phyloP scores from a whole-genome alignment of 2,888 invertebrate genomes.

The Cyclophora albipunctata region DNA sequence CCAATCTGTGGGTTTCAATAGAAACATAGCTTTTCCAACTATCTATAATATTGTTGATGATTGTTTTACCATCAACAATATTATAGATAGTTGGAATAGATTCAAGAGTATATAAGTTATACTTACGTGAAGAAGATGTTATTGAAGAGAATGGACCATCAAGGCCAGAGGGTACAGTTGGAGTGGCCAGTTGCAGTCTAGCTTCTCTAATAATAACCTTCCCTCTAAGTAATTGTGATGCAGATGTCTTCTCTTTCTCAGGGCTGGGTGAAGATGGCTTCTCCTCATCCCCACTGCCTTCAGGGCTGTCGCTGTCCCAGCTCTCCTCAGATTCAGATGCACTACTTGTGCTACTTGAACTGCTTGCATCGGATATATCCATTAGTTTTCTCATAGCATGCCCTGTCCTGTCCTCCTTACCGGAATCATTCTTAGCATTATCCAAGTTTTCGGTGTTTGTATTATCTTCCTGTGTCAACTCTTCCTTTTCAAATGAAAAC shows the following conservation, averaged over 20 bases:
- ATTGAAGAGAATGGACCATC: constrained; percentile 81
- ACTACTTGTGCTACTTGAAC: constrained; percentile 62
- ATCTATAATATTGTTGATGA: no score
- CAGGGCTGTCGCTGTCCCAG: constrained; percentile 61
- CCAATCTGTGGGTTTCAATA: no score
- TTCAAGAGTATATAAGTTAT: not conserved
- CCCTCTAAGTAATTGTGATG: constrained; percentile 74
- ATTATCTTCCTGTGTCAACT: constrained; percentile 57
- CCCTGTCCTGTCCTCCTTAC: constrained; percentile 58
- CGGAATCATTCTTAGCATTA: constrained; percentile 46
- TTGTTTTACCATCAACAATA: no score
- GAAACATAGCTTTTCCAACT: no score
- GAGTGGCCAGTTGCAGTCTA: constrained; percentile 76
- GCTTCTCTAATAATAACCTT: constrained; percentile 83
- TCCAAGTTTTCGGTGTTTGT: constrained; percentile 52
- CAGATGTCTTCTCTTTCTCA: constrained; percentile 58
- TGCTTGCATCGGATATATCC: constrained; percentile 70
- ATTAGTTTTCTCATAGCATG: constrained; percentile 66
- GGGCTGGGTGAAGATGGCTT: constrained; percentile 57
- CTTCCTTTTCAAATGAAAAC: constrained; percentile 64
- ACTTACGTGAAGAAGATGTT: constrained; percentile 58
- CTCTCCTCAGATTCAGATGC: constrained; percentile 65
- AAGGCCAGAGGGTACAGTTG: constrained; percentile 57
- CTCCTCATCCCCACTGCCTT: constrained; percentile 57
- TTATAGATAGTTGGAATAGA: no score